Percentiles rank a stretch among this genome's conserved stretches.
Evolutionary conservation across 1,140 invertebrate genomes (phyloP).

Genomic region (Drosophila ananassae): DNA sequence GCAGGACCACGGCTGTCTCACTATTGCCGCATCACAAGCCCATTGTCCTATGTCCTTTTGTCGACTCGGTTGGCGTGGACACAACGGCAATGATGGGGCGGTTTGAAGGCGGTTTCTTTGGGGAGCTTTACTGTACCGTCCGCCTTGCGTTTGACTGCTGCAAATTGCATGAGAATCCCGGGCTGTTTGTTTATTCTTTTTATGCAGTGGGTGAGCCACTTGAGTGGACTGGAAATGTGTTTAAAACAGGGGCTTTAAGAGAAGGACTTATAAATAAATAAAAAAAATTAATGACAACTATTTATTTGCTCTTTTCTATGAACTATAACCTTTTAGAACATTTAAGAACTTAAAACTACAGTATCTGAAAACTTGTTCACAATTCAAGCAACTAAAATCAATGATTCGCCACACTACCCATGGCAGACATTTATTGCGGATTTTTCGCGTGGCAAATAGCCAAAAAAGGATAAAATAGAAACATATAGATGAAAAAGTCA

Average conservation of each 20-base stretch:
- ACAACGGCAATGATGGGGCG: slow-evolving; percentile 20
- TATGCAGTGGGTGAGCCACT: slow-evolving; percentile 7
- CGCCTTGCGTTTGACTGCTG: slow-evolving; percentile 39
- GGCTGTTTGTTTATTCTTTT: slow-evolving; percentile 19
- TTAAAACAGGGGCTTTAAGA: not conserved
- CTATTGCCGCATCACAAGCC: slow-evolving; percentile 68
- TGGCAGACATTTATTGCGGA: slow-evolving; percentile 27
- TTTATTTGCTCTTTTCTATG: not conserved
- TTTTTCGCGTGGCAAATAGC: slow-evolving; percentile 22
- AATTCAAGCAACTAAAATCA: not conserved
- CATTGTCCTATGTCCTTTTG: slow-evolving; percentile 24
- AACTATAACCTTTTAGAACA: too few species aligned
- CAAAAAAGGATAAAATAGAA: slow-evolving; percentile 1
- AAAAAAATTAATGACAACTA: not conserved
- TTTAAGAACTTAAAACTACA: not conserved
- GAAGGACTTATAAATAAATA: too few species aligned
- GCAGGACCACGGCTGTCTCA: slow-evolving; percentile 32
- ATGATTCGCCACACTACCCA: slow-evolving; percentile 1
- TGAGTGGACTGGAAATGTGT: not conserved
- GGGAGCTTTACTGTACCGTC: slow-evolving; percentile 14
- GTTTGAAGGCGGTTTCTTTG: slow-evolving; percentile 14
- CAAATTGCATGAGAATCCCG: slow-evolving; percentile 28
- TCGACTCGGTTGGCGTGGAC: slow-evolving; percentile 60
- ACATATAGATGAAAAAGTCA: slow-evolving; percentile 18
- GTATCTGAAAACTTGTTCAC: not conserved